Evolutionary conservation across 2,797 vertebrate genomes (phyloP).

Genomic region (Amniataba percoides): DNA sequence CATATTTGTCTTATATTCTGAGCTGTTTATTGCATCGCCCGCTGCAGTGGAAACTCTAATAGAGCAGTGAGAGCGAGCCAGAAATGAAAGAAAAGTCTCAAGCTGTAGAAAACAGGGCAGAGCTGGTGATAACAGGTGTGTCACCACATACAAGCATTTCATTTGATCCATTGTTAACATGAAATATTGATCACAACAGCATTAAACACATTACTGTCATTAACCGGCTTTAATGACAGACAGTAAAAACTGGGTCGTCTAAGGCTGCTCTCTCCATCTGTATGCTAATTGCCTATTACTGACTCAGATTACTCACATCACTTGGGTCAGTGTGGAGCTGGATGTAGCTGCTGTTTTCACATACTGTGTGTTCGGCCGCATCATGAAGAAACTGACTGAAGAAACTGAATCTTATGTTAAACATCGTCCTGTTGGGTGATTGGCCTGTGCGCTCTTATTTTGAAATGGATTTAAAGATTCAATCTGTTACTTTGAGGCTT

Average conservation of each 20-base stretch:
- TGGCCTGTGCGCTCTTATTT: neutral
- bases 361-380: neutral
- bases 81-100: neutral
- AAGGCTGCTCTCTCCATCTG: constrained; percentile 2
- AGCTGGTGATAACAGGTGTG: neutral
- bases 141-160: neutral
- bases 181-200: constrained; percentile 28
- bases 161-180: constrained; percentile 9
- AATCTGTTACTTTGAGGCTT: constrained; percentile 22
- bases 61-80: neutral
- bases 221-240: constrained; percentile 31
- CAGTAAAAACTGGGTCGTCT: constrained; percentile 32
- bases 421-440: too few species aligned
- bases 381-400: neutral
- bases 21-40: neutral
- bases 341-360: constrained; percentile 17
- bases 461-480: constrained; percentile 10
- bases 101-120: neutral
- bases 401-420: neutral
- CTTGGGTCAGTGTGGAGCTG: constrained; percentile 5
- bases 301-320: constrained; percentile 10
- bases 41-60: neutral
- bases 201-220: constrained; percentile 35
- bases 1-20: neutral
- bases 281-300: constrained; percentile 25